Evolutionary conservation across 2,113 vertebrate species (phyloP), one percentile per base, ranked within the genome.

Genomic region (Toxotes jaculatrix): DNA sequence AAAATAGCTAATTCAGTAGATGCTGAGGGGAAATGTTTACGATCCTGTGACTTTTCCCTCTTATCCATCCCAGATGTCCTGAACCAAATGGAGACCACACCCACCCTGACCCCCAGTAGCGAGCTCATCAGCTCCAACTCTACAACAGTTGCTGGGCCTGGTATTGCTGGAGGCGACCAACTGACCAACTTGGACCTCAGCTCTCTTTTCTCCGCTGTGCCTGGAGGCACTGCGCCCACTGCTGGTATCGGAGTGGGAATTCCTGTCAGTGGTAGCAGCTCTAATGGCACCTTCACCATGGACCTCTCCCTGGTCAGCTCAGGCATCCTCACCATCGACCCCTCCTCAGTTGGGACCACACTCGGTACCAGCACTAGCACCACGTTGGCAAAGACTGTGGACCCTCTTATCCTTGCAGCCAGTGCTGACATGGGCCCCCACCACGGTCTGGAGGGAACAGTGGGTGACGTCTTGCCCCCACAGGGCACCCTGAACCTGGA

Each of bases 311-410:
- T 99, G 40, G 96, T 97, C 78, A 96, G 94, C 90, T 96, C 97
- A 0, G 97, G 97, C 21, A 97, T 98, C 65, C 93, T 99, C 75
- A 97, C 97, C 0, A 96, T 99, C 0, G 98, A 99, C 14, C 96
- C 97, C 0, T 93, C 96, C 45, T 97, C 97, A 0, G 96, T 96
- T 34, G 94, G 95, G 32, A 91, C 96, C 0, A 91, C 96, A 0
- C 95, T 98, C 0, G 94, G 94, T 16, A 89, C 96, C 2, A 83
- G 92, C 4, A 88, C 56, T 9, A 91, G 10, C 84, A 91, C 55
- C 65, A 89, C 96, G 4, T 56, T 97, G n/a, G 93, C 94, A 68
- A 97, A 97, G 57, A 75, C 95, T 0, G 94, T 96, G 3, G 97
- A 98, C 86, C 97, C 98, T 0, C 95, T 99, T 34, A 96, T 98